phyloP scores from a whole-genome alignment of 2,888 invertebrate genomes.

The Ectemnius cavifrons region DNA sequence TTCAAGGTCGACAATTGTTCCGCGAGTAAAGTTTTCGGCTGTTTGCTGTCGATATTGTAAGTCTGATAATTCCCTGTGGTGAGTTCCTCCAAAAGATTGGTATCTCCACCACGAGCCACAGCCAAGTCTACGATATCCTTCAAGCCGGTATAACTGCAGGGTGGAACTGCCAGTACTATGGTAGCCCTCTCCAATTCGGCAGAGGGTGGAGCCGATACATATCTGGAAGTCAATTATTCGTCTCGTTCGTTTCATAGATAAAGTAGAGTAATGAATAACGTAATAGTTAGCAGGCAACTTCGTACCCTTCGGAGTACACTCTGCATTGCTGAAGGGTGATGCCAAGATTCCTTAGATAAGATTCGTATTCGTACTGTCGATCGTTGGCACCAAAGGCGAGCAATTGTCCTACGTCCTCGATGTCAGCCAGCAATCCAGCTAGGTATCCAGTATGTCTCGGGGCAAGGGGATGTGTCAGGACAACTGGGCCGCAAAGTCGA shows the following conservation, averaged over 20 bases:
- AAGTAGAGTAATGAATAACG: not conserved
- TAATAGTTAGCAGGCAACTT: too few relatives aligned
- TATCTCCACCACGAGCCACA: constrained; percentile 85
- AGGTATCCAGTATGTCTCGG: constrained; percentile 89
- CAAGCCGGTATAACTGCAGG: constrained; percentile 89
- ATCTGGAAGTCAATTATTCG: constrained; percentile 48
- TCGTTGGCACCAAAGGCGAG: constrained; percentile 83
- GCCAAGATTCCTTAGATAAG: constrained; percentile 84
- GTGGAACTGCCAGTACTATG: constrained; percentile 86
- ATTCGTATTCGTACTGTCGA: constrained; percentile 81
- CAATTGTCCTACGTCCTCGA: constrained; percentile 81
- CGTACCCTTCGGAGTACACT: constrained; percentile 71
- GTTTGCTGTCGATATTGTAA: constrained; percentile 48
- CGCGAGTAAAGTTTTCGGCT: constrained; percentile 80
- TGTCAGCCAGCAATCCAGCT: constrained; percentile 83
- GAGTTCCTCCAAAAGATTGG: constrained; percentile 85
- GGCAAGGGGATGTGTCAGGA: constrained; percentile 89
- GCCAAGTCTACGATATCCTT: constrained; percentile 88
- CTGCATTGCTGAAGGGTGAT: constrained; percentile 78
- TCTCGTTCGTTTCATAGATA: not conserved
- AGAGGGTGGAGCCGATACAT: constrained; percentile 67
- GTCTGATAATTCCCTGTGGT: constrained; percentile 54
- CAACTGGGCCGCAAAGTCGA: constrained; percentile 85
- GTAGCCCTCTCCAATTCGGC: constrained; percentile 82
- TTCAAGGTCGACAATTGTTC: constrained; percentile 88